phyloP scores from a whole-genome alignment of 1,140 invertebrate genomes.

The Oppia nitens region DNA sequence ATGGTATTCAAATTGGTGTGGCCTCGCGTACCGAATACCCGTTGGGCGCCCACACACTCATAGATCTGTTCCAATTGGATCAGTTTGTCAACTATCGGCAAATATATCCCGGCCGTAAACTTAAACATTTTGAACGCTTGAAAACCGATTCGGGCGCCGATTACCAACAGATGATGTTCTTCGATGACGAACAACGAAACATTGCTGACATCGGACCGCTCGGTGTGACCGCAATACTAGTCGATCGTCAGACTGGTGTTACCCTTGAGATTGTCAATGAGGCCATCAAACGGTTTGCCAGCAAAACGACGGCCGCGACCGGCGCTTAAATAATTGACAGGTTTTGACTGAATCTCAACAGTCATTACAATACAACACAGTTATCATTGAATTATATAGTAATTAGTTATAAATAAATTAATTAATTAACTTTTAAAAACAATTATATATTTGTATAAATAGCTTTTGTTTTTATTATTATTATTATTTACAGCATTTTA shows the following conservation, averaged over 20 bases:
- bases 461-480: not conserved
- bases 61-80: slow-evolving; percentile 48
- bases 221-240: slow-evolving; percentile 26
- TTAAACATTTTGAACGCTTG: slow-evolving; percentile 47
- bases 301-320: not conserved
- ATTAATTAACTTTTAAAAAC: not conserved
- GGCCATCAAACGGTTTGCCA: slow-evolving; percentile 33
- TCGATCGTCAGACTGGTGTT: slow-evolving; percentile 9
- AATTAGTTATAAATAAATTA: no score
- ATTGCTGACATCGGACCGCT: slow-evolving; percentile 37
- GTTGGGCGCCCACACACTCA: slow-evolving; percentile 43
- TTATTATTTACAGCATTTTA: not conserved
- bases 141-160: slow-evolving; percentile 34
- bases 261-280: slow-evolving; percentile 14
- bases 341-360: no score
- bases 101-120: slow-evolving; percentile 55
- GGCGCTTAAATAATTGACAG: no score
- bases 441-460: not conserved
- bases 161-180: slow-evolving; percentile 44
- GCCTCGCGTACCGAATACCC: slow-evolving; percentile 40
- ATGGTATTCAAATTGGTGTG: slow-evolving; percentile 8
- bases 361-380: no score
- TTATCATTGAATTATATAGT: no score
- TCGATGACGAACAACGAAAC: slow-evolving; percentile 47
- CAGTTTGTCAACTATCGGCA: slow-evolving; percentile 50